phyloP scores from a whole-genome alignment of 1,140 invertebrate genomes.

The Charaxes varanes region DNA sequence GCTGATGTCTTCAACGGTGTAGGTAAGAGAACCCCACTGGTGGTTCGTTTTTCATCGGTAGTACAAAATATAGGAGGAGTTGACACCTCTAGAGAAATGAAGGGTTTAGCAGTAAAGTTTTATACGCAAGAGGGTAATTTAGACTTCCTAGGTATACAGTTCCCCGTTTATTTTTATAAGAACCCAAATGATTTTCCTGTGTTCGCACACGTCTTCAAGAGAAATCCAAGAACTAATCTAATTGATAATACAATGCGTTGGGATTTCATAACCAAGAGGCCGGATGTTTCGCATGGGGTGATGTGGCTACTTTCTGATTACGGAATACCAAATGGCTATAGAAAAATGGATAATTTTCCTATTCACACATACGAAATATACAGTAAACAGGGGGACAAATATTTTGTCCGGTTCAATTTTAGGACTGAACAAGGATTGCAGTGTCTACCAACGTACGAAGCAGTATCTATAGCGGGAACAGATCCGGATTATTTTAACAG shows the following conservation, averaged over 20 bases:
- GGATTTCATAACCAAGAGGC: slow-evolving; percentile 89
- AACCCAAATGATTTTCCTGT: slow-evolving; percentile 78
- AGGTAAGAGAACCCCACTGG: slow-evolving; percentile 88
- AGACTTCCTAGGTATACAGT: slow-evolving; percentile 82
- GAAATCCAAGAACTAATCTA: slow-evolving; percentile 80
- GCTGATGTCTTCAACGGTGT: slow-evolving; percentile 88
- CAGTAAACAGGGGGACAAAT: slow-evolving; percentile 74
- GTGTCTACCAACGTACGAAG: slow-evolving; percentile 63
- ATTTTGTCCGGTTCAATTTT: slow-evolving; percentile 85
- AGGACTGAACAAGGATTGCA: slow-evolving; percentile 82
- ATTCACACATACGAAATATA: slow-evolving; percentile 82
- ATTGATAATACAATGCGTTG: slow-evolving; percentile 88
- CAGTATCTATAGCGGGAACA: slow-evolving; percentile 15
- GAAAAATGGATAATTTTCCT: slow-evolving; percentile 79
- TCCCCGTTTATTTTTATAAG: slow-evolving; percentile 81
- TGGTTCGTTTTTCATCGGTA: slow-evolving; percentile 84
- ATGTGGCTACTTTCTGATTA: slow-evolving; percentile 90
- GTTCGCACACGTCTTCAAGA: slow-evolving; percentile 77
- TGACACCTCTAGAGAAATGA: slow-evolving; percentile 81
- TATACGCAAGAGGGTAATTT: slow-evolving; percentile 85
- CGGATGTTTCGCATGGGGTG: slow-evolving; percentile 86
- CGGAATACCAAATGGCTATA: slow-evolving; percentile 91
- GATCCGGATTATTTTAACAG: slow-evolving; percentile 41
- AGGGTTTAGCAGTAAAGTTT: slow-evolving; percentile 82
- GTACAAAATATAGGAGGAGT: slow-evolving; percentile 88